Evolutionary conservation across 2,113 vertebrate genomes (phyloP), one percentile per base, ranked within the genome.

Genomic region (Myrmophylax atrothorax): DNA sequence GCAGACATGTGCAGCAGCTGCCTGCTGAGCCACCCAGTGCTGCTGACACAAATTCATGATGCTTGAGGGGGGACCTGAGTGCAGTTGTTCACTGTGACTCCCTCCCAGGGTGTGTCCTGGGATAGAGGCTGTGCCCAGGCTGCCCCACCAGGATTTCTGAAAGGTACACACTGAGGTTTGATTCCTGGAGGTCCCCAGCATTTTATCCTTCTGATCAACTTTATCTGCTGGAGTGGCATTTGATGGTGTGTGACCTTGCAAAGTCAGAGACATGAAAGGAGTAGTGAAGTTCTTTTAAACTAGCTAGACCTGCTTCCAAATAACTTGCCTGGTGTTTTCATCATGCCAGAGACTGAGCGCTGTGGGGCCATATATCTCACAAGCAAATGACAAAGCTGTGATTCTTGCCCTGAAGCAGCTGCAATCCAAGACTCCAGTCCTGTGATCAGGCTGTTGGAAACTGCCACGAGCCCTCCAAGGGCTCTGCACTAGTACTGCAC

Each of bases 371-470:
- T 52, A 0, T 18, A 10, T 35, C 70, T 79, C 85, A 20, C 58
- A 64, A 67, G 82, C 52, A 52, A 46, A 79, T 16, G 75, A 49
- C 80, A 76, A 37, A 90, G 62, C 78, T 11, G 0, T 25, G 78
- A 29, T 82, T 60, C 58, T 50, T 89, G 64, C 82, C 92, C 82
- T 23, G 66, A 6, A 56, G 78, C 95, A 68, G 87, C 87, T 64
- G 78, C 82, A 49, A 3, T 20, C 58, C 84, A 18, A 46, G 88
- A 8, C 70, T 84, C 8, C 35, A 14, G 84, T 6, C 58, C 84
- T 85, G 69, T 42, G 78, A 53, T 47, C 40, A 4, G 53, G 56
- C 87, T 60, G 56, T 3, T 35, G 73, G 84, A 29, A 82, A 10
- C 5, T 0, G 1, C 64, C 87, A 22, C 0, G 1, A 74, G 76